These are phyloP conservation scores for Coilia nasus DNA, from an alignment of 2,797 vertebrate species.

Conservation along the genomic window DNA sequence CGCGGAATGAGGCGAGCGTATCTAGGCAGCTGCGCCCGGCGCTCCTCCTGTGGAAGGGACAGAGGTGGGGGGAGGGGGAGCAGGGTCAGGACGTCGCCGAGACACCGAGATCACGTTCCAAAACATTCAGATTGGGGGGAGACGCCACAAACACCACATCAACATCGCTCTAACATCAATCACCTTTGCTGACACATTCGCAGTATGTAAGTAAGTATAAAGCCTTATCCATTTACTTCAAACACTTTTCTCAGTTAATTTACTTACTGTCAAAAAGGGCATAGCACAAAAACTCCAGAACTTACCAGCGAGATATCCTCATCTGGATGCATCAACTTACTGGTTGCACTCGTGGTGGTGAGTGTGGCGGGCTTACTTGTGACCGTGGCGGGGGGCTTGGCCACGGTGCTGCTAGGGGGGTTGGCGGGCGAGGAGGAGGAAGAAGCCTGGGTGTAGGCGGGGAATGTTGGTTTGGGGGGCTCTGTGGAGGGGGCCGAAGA, in stretches of 20 bases:
- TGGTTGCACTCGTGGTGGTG: conserved; percentile 98
- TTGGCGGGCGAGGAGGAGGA: conserved; percentile 88
- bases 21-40: conserved; percentile 92
- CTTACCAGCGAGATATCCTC: conserved; percentile 99
- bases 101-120: conserved; percentile 35
- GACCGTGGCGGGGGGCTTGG: conserved; percentile 90
- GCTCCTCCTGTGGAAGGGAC: conserved; percentile 84
- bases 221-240: neutral
- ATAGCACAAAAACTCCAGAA: conserved; percentile 75
- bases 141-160: neutral
- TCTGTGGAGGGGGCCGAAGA: conserved; percentile 83
- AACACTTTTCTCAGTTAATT: conserved; percentile 68
- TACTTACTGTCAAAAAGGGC: conserved; percentile 82
- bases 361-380: conserved; percentile 98
- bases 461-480: conserved; percentile 95
- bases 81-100: conserved; percentile 22
- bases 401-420: conserved; percentile 93
- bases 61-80: conserved; percentile 22
- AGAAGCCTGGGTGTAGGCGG: conserved; percentile 95
- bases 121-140: neutral
- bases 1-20: conserved; percentile 93
- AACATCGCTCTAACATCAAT: neutral
- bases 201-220: neutral
- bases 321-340: conserved; percentile 99
- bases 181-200: neutral